Conservation (phyloP, 2,888 invertebrate genomes). For the Eupeodes latifasciatus region DNA sequence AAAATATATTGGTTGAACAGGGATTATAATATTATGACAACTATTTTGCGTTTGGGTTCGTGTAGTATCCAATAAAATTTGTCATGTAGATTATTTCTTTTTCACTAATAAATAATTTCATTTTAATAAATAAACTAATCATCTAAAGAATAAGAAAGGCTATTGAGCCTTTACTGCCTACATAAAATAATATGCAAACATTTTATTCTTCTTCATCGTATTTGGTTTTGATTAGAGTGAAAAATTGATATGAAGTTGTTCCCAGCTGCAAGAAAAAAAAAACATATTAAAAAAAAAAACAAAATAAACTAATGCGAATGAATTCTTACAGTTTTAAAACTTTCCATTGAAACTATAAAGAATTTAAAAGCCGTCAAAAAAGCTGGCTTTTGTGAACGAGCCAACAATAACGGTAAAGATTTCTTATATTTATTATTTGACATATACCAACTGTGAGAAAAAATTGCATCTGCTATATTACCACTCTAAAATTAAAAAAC, state of each 20-base stretch:
- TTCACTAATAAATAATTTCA: no score
- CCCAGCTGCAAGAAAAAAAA: slow-evolving; percentile 68
- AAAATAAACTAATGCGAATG: background rate
- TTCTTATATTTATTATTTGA: slow-evolving; percentile 75
- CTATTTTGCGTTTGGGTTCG: no score
- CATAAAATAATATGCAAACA: background rate
- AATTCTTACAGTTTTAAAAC: slow-evolving; percentile 76
- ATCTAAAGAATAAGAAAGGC: no score
- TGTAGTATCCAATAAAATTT: no score
- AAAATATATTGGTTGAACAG: no score
- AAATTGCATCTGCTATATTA: slow-evolving; percentile 75
- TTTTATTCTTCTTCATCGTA: slow-evolving; percentile 65
- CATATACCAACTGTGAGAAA: slow-evolving; percentile 77
- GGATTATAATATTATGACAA: no score
- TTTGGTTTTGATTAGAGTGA: slow-evolving; percentile 77
- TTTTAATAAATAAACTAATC: no score
- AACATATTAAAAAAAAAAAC: background rate
- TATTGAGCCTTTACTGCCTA: no score
- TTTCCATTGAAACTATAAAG: slow-evolving; percentile 78
- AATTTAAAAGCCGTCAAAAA: slow-evolving; percentile 78
- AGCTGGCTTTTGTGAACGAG: slow-evolving; percentile 76
- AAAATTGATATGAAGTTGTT: slow-evolving; percentile 78
- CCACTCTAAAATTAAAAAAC: slow-evolving; percentile 69
- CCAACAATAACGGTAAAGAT: slow-evolving; percentile 73
- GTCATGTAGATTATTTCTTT: no score